Evolutionary conservation across 2,888 invertebrate species (phyloP).

Genomic region (Priocnemis perturbator): DNA sequence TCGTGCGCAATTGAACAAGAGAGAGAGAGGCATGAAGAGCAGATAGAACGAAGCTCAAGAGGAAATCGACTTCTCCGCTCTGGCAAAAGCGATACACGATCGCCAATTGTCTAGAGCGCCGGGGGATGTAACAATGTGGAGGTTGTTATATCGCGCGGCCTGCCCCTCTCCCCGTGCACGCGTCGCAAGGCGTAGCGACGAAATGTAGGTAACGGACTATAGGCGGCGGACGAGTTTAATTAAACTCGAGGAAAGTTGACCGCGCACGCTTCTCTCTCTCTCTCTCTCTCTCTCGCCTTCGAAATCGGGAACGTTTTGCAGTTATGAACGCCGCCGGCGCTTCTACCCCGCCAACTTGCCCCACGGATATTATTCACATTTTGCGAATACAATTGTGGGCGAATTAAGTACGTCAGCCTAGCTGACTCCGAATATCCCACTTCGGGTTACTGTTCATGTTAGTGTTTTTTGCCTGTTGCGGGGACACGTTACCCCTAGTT

Average conservation of each 20-base stretch:
- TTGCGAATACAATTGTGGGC: no score
- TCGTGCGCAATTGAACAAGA: conserved; percentile 14
- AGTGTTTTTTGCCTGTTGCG: no score
- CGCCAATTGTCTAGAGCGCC: conserved; percentile 35
- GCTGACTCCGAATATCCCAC: no score
- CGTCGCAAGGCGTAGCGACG: conserved; percentile 1
- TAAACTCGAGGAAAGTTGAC: conserved; percentile 51
- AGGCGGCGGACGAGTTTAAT: conserved; percentile 57
- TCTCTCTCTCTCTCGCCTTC: no score
- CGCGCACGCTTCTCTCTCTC: conserved; percentile 24
- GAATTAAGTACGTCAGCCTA: no score
- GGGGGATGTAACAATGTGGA: conserved; percentile 22
- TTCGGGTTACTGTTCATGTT: no score
- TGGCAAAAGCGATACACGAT: conserved; percentile 42
- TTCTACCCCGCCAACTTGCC: neutral
- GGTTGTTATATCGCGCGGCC: conserved; percentile 11
- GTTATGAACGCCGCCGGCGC: neutral
- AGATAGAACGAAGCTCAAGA: conserved; percentile 19
- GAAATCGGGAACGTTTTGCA: conserved; percentile 16
- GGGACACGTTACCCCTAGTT: no score
- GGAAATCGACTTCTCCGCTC: conserved; percentile 52
- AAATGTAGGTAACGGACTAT: conserved; percentile 37
- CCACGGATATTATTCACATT: neutral
- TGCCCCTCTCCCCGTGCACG: neutral
- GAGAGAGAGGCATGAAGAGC: conserved; percentile 4